Conservation (phyloP, 2,888 invertebrate genomes). For the Drosophila anomalipes region DNA sequence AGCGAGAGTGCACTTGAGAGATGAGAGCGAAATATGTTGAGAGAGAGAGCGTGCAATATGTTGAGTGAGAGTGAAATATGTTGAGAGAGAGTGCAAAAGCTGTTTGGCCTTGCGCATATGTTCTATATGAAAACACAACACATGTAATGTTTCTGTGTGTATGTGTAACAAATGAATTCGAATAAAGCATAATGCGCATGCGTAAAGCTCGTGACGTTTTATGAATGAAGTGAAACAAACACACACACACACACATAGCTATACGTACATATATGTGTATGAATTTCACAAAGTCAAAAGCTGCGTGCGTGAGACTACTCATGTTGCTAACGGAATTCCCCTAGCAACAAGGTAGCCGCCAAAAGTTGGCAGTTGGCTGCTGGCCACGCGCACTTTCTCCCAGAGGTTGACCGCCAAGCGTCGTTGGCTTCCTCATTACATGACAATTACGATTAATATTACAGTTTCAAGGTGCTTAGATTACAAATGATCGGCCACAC, state of each 20-base stretch:
- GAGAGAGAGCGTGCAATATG: neutral
- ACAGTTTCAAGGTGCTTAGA: slow-evolving; percentile 56
- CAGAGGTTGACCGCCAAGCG: slow-evolving; percentile 36
- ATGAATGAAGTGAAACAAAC: slow-evolving; percentile 50
- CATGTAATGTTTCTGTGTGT: neutral
- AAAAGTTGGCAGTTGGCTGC: slow-evolving; percentile 8
- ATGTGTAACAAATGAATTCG: neutral
- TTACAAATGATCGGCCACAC: slow-evolving; percentile 38
- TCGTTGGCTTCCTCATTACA: slow-evolving; percentile 62
- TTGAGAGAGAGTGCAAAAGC: slow-evolving; percentile 2
- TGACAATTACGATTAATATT: slow-evolving; percentile 37
- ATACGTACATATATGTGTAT: neutral
- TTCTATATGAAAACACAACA: slow-evolving; percentile 7
- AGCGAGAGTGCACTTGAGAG: slow-evolving; percentile 49
- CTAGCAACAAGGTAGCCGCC: slow-evolving; percentile 64
- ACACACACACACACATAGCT: neutral
- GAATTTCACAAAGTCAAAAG: slow-evolving; percentile 36
- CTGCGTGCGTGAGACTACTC: slow-evolving; percentile 36
- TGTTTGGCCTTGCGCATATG: slow-evolving; percentile 34
- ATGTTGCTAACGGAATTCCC: slow-evolving; percentile 52
- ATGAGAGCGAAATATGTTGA: slow-evolving; percentile 45
- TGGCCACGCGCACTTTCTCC: slow-evolving; percentile 65
- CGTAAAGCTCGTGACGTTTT: slow-evolving; percentile 35
- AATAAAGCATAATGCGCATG: slow-evolving; percentile 4
- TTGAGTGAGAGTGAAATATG: neutral